A percentile compares a stretch with the other conserved stretches of the same genome.
Evolutionary conservation across 2,797 vertebrate genomes (phyloP).

Genomic region (Micrastur ruficollis): DNA sequence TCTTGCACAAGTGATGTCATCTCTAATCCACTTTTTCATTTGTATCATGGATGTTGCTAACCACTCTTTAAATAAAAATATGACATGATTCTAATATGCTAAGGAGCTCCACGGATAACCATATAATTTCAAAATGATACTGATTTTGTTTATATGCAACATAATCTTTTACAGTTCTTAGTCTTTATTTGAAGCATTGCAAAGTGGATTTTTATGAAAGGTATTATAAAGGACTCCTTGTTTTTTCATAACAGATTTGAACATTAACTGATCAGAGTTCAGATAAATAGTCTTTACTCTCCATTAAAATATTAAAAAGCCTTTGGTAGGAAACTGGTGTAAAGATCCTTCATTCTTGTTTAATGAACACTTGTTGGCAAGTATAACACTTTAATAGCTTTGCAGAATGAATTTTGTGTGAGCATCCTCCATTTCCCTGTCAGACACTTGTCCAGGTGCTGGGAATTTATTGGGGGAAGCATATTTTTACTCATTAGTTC

Average conservation of each 20-base stretch:
- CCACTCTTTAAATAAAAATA: constrained; percentile 77
- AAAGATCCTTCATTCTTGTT: constrained; percentile 83
- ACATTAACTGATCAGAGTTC: constrained; percentile 84
- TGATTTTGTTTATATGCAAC: constrained; percentile 81
- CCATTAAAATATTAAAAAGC: constrained; percentile 86
- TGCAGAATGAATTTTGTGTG: constrained; percentile 80
- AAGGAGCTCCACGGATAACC: constrained; percentile 71
- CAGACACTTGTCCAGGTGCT: constrained; percentile 84
- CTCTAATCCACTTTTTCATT: constrained; percentile 73
- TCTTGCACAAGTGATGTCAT: constrained; percentile 68
- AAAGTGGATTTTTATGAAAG: constrained; percentile 86
- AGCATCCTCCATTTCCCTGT: constrained; percentile 81
- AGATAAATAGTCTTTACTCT: constrained; percentile 85
- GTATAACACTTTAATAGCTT: constrained; percentile 83
- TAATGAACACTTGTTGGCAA: constrained; percentile 86
- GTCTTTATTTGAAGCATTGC: constrained; percentile 82
- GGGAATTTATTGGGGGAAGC: constrained; percentile 82
- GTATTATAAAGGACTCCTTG: constrained; percentile 82
- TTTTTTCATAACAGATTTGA: constrained; percentile 83
- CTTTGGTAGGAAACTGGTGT: constrained; percentile 79
- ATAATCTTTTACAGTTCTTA: constrained; percentile 82
- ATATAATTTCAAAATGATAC: constrained; percentile 78
- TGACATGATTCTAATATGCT: constrained; percentile 71
- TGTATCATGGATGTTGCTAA: constrained; percentile 72
- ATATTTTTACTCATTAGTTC: constrained; percentile 87